Percentiles rank a stretch among this genome's conserved stretches.
Conservation (phyloP, 2,113 vertebrate genomes). For the Callaeas wilsoni region DNA sequence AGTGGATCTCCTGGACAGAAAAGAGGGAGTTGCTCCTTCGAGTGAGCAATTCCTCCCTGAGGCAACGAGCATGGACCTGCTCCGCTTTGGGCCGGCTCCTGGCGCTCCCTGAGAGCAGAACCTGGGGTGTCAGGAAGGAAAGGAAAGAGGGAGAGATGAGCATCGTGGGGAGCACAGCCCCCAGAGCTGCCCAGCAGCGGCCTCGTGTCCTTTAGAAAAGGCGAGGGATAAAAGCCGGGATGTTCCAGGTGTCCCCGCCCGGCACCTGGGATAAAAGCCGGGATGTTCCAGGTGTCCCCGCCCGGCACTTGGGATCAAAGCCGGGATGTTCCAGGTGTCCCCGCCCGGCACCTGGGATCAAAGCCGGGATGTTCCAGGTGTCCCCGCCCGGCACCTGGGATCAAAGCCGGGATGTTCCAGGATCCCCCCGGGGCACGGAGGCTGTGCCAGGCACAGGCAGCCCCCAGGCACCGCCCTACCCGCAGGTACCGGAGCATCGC, state of each 20-base stretch:
- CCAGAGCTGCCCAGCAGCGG: not conserved
- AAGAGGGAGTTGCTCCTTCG: not conserved
- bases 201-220: not conserved
- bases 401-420: no score
- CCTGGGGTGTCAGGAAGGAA: fast-evolving
- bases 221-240: not conserved
- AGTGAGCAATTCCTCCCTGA: not conserved
- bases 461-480: not conserved
- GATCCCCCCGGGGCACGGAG: fast-evolving
- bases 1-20: not conserved
- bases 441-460: not conserved
- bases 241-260: not conserved
- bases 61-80: fast-evolving
- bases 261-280: not conserved
- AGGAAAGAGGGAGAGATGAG: fast-evolving
- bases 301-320: not conserved
- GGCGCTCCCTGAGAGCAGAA: not conserved
- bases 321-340: not conserved
- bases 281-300: not conserved
- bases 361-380: not conserved
- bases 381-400: not conserved
- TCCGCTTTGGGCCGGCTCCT: not conserved
- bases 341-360: not conserved
- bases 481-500: not conserved
- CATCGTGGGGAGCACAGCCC: fast-evolving